Conservation (phyloP, 2,888 invertebrate genomes). For the Tuberolachnus salignus region DNA sequence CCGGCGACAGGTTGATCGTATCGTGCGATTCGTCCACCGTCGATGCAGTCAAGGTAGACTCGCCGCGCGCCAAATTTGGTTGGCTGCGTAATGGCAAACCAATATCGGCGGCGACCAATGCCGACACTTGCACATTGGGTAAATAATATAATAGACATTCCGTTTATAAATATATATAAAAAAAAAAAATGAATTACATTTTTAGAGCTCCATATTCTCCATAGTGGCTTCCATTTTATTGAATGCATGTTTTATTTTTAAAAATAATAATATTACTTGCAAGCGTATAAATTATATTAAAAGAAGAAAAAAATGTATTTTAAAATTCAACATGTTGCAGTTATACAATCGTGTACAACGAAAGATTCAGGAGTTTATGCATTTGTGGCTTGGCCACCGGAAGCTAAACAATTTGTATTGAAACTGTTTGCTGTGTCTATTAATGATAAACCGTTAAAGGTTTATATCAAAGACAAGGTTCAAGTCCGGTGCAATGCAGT, state of each 20-base stretch:
- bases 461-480: slow-evolving; percentile 15
- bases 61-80: slow-evolving; percentile 6
- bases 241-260: too few relatives aligned
- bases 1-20: slow-evolving; percentile 15
- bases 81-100: slow-evolving; percentile 35
- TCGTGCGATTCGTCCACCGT: slow-evolving; percentile 3
- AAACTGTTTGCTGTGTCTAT: slow-evolving; percentile 18
- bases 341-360: neutral
- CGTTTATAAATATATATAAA: too few relatives aligned
- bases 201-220: too few relatives aligned
- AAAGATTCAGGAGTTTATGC: slow-evolving; percentile 34
- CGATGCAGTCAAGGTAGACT: neutral
- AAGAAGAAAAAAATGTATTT: neutral
- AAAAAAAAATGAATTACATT: too few relatives aligned
- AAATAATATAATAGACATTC: neutral
- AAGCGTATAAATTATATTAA: too few relatives aligned
- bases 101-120: neutral
- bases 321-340: neutral
- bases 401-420: neutral
- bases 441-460: neutral
- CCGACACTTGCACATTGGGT: neutral
- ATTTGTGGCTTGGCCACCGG: neutral
- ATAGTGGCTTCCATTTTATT: too few relatives aligned
- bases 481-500: slow-evolving; percentile 27
- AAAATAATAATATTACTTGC: too few relatives aligned